phyloP scores from a whole-genome alignment of 2,797 vertebrate genomes.

The Heterohyrax brucei region DNA sequence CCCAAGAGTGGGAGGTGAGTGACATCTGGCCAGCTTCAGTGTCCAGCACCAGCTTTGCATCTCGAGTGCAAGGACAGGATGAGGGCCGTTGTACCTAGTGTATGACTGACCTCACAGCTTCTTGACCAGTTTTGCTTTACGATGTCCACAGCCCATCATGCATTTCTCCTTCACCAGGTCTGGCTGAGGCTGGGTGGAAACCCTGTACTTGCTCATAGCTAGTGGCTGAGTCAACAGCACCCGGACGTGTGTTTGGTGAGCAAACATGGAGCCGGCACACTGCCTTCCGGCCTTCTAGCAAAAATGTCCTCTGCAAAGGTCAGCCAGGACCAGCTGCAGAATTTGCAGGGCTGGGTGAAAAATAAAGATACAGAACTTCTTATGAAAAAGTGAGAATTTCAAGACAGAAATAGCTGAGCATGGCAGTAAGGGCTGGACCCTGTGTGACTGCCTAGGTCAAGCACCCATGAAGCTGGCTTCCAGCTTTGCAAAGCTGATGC shows the following conservation, averaged over 20 bases:
- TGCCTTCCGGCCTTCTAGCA: slow-evolving; percentile 17
- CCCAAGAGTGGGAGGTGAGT: neutral
- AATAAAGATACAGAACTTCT: neutral
- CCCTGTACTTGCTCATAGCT: neutral
- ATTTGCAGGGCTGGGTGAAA: neutral
- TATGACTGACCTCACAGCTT: neutral
- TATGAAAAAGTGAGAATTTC: slow-evolving; percentile 9
- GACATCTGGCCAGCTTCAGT: neutral
- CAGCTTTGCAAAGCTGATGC: neutral
- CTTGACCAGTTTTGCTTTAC: neutral
- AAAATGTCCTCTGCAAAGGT: slow-evolving; percentile 72
- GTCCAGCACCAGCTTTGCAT: neutral
- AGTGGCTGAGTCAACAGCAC: slow-evolving; percentile 69
- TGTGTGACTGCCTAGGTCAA: neutral
- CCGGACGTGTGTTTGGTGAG: slow-evolving; percentile 38
- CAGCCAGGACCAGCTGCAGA: neutral
- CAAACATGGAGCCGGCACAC: slow-evolving; percentile 50
- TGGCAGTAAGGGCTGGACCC: neutral
- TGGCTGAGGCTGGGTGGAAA: neutral
- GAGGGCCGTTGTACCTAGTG: neutral
- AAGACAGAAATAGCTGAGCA: neutral
- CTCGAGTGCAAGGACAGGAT: neutral
- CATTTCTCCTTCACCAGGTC: accelerated
- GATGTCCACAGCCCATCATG: accelerated
- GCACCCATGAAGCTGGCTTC: neutral